Evolutionary conservation across 2,113 vertebrate genomes (phyloP).

Genomic region (Amblyopsis rosae): DNA sequence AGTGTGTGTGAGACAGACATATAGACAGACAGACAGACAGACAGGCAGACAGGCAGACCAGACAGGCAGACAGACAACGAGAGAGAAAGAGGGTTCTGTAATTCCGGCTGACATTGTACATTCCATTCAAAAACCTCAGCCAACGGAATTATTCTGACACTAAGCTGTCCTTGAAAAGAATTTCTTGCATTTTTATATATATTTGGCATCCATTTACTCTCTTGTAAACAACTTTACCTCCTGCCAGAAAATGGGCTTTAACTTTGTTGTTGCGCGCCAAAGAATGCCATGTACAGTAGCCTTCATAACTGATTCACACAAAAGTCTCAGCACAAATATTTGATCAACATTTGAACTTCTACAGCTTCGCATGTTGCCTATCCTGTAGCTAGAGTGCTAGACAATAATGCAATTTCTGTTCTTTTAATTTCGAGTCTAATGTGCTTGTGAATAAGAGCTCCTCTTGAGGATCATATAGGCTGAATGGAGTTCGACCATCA

Average conservation of each 20-base stretch:
- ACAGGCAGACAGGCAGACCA: background rate
- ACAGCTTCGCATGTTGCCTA: background rate
- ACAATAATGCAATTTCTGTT: background rate
- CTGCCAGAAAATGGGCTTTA: background rate
- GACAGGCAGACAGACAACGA: background rate
- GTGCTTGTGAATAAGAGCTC: slow-evolving; percentile 6
- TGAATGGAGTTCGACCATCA: slow-evolving; percentile 20
- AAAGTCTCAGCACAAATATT: background rate
- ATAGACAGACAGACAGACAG: background rate
- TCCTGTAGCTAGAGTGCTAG: no score
- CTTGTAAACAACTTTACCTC: background rate
- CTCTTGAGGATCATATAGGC: slow-evolving; percentile 3
- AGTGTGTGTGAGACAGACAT: background rate
- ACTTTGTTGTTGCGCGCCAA: background rate
- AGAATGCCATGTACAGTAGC: no score
- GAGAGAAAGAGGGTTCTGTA: background rate
- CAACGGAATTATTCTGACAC: background rate
- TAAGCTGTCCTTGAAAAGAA: background rate
- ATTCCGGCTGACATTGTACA: background rate
- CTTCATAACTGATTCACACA: no score
- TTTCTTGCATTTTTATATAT: background rate
- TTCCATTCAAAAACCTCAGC: background rate
- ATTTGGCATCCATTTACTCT: background rate
- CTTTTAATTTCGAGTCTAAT: background rate
- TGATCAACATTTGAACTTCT: background rate